These are phyloP conservation scores for Helogale parvula DNA, from an alignment of 2,113 vertebrate genomes.

Conservation along the genomic window DNA sequence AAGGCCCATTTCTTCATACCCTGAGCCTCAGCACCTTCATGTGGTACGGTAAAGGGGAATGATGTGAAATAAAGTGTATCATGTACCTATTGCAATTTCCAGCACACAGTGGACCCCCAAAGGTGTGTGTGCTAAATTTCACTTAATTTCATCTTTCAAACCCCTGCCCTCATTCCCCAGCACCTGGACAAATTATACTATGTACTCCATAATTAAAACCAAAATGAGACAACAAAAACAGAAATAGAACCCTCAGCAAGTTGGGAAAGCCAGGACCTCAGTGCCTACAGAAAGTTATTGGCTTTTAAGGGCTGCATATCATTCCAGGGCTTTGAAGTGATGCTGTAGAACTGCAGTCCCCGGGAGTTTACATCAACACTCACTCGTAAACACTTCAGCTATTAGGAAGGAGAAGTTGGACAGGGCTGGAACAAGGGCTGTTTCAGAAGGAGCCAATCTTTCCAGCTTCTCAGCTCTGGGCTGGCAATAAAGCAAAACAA, in stretches of 20 bases:
- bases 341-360: fast-evolving
- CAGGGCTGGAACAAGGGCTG: background rate
- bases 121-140: background rate
- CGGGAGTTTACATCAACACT: background rate
- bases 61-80: background rate
- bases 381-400: too few relatives aligned
- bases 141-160: background rate
- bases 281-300: background rate
- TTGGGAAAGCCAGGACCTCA: background rate
- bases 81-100: background rate
- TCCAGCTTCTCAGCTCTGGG: background rate
- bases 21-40: background rate
- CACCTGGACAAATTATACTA: background rate
- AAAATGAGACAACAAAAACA: background rate
- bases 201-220: background rate
- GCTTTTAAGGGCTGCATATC: background rate
- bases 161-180: background rate
- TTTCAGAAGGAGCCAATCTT: background rate
- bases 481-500: background rate
- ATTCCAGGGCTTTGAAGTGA: background rate
- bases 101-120: background rate
- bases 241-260: background rate
- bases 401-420: too few relatives aligned
- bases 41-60: too few relatives aligned
- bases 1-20: fast-evolving